These are phyloP conservation scores for Eristalinus aeneus DNA, from an alignment of 2,888 invertebrate genomes.

Conservation along the genomic window DNA sequence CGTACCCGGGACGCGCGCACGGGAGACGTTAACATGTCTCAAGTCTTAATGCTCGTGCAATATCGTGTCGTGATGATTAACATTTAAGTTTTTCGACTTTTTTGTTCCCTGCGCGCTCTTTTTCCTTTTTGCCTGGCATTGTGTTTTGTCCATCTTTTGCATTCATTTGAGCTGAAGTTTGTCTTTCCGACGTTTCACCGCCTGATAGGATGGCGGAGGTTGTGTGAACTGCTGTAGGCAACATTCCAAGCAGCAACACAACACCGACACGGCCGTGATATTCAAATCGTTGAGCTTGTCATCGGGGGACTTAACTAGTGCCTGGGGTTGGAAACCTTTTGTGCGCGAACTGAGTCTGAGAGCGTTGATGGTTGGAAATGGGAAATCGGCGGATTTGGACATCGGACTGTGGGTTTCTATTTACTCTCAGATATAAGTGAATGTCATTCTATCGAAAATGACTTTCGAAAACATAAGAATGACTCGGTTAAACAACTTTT, in stretches of 20 bases:
- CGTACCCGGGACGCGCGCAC: neutral
- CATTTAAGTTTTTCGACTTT: conserved; percentile 53
- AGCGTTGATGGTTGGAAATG: too few relatives aligned
- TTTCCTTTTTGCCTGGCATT: conserved; percentile 7
- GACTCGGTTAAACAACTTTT: too few relatives aligned
- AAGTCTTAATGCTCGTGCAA: conserved; percentile 48
- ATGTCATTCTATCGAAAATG: too few relatives aligned
- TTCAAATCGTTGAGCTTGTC: conserved; percentile 22
- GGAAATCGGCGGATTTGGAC: too few relatives aligned
- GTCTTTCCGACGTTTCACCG: conserved; percentile 14
- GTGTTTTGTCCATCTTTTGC: conserved; percentile 49
- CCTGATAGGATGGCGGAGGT: neutral
- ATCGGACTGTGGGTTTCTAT: too few relatives aligned
- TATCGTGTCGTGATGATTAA: conserved; percentile 66
- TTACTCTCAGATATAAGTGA: too few relatives aligned
- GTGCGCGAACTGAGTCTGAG: neutral
- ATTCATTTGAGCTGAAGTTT: conserved; percentile 48
- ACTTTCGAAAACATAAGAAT: too few relatives aligned
- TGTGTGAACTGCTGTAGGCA: conserved; percentile 32
- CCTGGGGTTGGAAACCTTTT: conserved; percentile 31
- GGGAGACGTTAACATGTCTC: conserved; percentile 36
- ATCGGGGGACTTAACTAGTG: conserved; percentile 7
- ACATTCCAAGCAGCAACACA: conserved; percentile 32
- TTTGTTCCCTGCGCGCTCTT: neutral
- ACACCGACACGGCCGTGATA: conserved; percentile 7